These are phyloP conservation scores for Mycogona germanica DNA, from an alignment of 2,888 invertebrate species.

Conservation along the genomic window DNA sequence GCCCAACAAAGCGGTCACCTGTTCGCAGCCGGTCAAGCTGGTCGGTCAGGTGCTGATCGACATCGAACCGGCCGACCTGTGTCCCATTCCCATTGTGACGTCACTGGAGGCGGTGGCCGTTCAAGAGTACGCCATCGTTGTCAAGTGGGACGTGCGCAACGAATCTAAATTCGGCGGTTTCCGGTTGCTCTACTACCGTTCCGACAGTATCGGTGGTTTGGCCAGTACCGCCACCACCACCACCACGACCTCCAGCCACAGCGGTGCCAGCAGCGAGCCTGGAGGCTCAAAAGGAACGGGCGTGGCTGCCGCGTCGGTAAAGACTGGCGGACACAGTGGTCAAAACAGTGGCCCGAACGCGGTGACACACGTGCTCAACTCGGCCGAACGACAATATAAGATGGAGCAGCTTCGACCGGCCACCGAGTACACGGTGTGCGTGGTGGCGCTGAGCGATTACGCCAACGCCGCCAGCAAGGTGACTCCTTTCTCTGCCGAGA, in stretches of 20 bases:
- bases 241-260: slow-evolving; percentile 15
- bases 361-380: slow-evolving; percentile 1
- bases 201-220: too few species aligned
- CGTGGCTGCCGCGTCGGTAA: not conserved
- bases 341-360: not conserved
- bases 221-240: not conserved
- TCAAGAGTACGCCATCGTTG: slow-evolving; percentile 67
- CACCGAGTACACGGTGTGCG: slow-evolving; percentile 72
- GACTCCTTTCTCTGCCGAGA: slow-evolving; percentile 23
- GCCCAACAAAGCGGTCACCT: slow-evolving; percentile 32
- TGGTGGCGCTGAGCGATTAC: slow-evolving; percentile 72
- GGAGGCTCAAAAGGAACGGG: not conserved
- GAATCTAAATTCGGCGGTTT: slow-evolving; percentile 65
- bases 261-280: slow-evolving; percentile 21
- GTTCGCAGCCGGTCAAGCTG: slow-evolving; percentile 71
- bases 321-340: not conserved
- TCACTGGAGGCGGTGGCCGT: slow-evolving; percentile 78
- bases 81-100: slow-evolving; percentile 67
- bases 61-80: slow-evolving; percentile 66
- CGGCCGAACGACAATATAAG: slow-evolving; percentile 48
- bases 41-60: slow-evolving; percentile 61
- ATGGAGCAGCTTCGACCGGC: slow-evolving; percentile 62
- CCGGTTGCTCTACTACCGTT: slow-evolving; percentile 72
- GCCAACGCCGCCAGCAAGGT: slow-evolving; percentile 25
- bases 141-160: slow-evolving; percentile 69